Base-by-base conservation (phyloP, 1,140 invertebrate species). In the Eriosoma lanigerum region DNA sequence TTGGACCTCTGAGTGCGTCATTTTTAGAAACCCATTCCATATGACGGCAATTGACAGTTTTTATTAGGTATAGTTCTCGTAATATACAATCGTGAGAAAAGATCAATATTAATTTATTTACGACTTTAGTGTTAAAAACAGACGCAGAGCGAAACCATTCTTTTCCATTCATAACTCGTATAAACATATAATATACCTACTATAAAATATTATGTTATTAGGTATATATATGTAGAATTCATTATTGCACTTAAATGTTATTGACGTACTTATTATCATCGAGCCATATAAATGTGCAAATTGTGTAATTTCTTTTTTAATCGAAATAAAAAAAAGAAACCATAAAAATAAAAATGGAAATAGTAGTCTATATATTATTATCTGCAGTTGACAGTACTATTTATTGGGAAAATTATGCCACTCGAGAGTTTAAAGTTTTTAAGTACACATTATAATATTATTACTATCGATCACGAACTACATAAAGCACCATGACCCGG, bases 381-480 rank as follows among this genome's bases (percentile, higher is more conserved):
- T 46, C 24, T 3, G 58, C 26, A 29, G 58, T 13, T 24, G 21
- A 64, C 64, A 68, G 24, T 13, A 64, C 32, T 21, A 13, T 64
- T 44, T 38, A 19, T 64, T 12, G 19, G 17, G 60, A 62, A 48
- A 46, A 68, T n/a, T 64, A 19, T 17, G 44, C 10, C 66, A 32
- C 38, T 46, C 21, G 66, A 68, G 21, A 46, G 5, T n/a, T 13
- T 44, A 38, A 38, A 38, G 32, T 38, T 4, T 38, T n/a, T n/a
- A n/a, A n/a, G 8, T 38, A 38, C 32, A 38, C 32, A 52, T 29
- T 12, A 50, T 62, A 17, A 32, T 72, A 70, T n/a, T 9, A 56
- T 64, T 38, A 58, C 75, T 32, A 26, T 80, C 62, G 48, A 54
- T 66, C 73, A 81, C 29, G 82, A 82, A 38, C 3, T n/a, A 8